A percentile compares a stretch with the other conserved stretches of the same genome.
Evolutionary conservation across 2,888 invertebrate genomes (phyloP).

Genomic region (Sarcophaga rosellei): DNA sequence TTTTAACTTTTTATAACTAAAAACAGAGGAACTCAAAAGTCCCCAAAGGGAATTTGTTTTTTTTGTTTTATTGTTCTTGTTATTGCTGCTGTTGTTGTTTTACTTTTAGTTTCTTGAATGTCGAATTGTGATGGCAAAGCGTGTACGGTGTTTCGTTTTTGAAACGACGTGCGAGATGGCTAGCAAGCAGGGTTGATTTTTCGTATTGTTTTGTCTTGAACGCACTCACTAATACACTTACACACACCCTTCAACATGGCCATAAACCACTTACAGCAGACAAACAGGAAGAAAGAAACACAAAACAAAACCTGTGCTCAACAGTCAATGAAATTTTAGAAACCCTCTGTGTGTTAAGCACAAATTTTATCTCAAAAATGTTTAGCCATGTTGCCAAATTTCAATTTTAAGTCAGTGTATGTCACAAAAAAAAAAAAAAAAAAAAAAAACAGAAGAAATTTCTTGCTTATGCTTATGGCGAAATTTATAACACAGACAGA

Average conservation of each 20-base stretch:
- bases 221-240: neutral
- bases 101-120: slow-evolving; percentile 44
- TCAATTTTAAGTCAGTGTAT: slow-evolving; percentile 12
- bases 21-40: slow-evolving; percentile 38
- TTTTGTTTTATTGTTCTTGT: slow-evolving; percentile 20
- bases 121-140: neutral
- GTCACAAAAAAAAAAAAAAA: too few species aligned
- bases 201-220: slow-evolving; percentile 11
- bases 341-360: slow-evolving; percentile 1
- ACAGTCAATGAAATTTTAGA: slow-evolving; percentile 16
- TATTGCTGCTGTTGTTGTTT: slow-evolving; percentile 9
- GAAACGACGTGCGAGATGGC: slow-evolving; percentile 61
- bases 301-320: neutral
- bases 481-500: slow-evolving; percentile 35
- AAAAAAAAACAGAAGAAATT: slow-evolving; percentile 2
- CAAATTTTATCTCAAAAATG: too few species aligned
- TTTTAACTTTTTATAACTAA: too few species aligned
- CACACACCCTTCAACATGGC: neutral
- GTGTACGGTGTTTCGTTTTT: slow-evolving; percentile 16
- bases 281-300: neutral
- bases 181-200: slow-evolving; percentile 56
- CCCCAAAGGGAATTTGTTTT: slow-evolving; percentile 62
- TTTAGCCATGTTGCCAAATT: slow-evolving; percentile 56
- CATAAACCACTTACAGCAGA: neutral
- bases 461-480: slow-evolving; percentile 29